Evolutionary conservation across 2,797 vertebrate genomes (phyloP), one percentile per base, ranked within the genome.

Genomic region (Nyctibius grandis): DNA sequence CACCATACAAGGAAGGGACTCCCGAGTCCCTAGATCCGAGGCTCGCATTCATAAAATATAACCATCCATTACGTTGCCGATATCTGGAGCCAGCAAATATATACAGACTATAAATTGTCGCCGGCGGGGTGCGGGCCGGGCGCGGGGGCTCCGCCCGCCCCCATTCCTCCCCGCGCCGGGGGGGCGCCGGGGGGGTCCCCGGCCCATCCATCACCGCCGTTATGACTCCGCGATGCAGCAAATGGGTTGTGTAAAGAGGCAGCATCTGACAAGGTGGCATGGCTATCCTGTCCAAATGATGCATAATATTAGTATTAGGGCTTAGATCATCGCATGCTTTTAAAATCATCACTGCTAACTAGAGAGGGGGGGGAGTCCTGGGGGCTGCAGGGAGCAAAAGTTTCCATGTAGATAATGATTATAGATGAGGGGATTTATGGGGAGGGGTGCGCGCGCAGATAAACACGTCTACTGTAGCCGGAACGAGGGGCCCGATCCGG

Each of bases 21-120:
- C 98, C 95, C 97, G 97, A 97, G 91, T 95, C 95, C 93, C 87
- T 78, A 80, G 60, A 96, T 96, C 96, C 81, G 69, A 84, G 97
- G 94, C 97, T 97, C 64, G 96, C 96, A 97, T 98, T 96, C 97
- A 96, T 98, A 98, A 98, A 98, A 98, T 98, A 98, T 85, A 97
- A 95, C 97, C 97, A 97, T 98, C 98, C 97, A 97, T 97, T 98
- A 98, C 96, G 86, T 22, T 90, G 94, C 98, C 97, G 97, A 98
- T 98, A 98, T 99, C 98, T 99, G 99, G 99, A 99, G 99, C 99
- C 98, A 98, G 98, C 88, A 95, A 98, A 98, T 97, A 98, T 99
- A 99, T 88, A 99, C 99, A 99, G 98, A 98, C 98, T 97, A 98
- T 99, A 99, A 99, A 99, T 99, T 96, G 97, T 77, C 83, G 47